Conservation (phyloP, 2,113 vertebrate species). For the Pomatostomus ruficeps region DNA sequence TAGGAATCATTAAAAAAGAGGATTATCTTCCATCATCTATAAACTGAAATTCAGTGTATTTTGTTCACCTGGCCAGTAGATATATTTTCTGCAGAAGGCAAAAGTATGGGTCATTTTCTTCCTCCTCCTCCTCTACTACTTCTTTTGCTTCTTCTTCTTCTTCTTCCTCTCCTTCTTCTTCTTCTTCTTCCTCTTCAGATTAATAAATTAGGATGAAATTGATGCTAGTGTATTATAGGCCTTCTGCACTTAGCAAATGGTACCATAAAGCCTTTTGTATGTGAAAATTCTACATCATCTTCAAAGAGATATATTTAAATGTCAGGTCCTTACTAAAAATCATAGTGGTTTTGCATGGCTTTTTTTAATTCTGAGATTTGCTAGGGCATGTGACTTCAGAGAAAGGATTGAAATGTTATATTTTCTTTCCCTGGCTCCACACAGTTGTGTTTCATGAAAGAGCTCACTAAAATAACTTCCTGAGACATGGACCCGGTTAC, state of each 20-base stretch:
- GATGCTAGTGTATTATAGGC: neutral
- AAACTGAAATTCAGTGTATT: neutral
- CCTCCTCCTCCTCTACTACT: too few species aligned
- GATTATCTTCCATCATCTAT: neutral
- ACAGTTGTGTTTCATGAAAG: neutral
- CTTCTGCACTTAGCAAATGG: neutral
- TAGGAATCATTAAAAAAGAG: neutral
- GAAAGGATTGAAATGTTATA: neutral
- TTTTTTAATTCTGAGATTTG: neutral
- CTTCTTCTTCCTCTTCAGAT: neutral
- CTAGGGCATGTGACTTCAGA: neutral
- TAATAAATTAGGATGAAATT: neutral
- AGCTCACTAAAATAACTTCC: neutral
- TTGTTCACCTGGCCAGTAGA: neutral
- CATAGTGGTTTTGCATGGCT: neutral
- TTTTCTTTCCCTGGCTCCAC: neutral
- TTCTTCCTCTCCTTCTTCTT: neutral
- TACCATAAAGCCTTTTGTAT: neutral
- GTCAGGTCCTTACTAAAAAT: neutral
- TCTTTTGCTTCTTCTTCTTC: too few species aligned
- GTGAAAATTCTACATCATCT: neutral
- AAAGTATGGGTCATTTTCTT: neutral
- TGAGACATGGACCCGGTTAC: neutral
- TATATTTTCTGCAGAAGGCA: neutral
- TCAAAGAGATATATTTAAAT: neutral